Conservation (phyloP, 2,113 vertebrate genomes). For the Smithornis capensis region DNA sequence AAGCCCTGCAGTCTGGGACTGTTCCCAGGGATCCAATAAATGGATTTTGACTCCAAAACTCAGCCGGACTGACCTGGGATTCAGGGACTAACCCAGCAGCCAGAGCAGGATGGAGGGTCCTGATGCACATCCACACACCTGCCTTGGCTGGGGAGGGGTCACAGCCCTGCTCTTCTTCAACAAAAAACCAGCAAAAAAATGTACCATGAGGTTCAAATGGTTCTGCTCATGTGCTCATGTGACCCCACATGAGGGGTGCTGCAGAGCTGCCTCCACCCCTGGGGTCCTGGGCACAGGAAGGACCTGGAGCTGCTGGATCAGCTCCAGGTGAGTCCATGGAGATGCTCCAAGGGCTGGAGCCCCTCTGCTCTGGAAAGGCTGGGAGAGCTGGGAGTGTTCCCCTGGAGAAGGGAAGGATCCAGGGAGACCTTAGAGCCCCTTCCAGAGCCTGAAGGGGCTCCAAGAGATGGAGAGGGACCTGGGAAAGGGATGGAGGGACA, state of each 20-base stretch:
- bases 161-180: background rate
- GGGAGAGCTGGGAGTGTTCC: background rate
- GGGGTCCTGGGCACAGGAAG: background rate
- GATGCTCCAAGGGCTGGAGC: background rate
- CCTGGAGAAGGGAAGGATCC: background rate
- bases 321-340: background rate
- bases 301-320: accelerated
- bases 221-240: background rate
- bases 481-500: background rate
- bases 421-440: background rate
- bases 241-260: too few relatives aligned
- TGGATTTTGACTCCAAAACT: background rate
- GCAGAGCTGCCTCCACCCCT: background rate
- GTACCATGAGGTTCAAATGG: background rate
- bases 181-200: background rate
- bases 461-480: background rate
- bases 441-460: background rate
- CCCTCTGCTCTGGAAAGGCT: background rate
- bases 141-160: background rate
- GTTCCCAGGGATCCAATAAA: background rate
- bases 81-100: background rate
- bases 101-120: background rate
- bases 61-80: background rate
- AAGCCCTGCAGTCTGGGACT: background rate
- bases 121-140: accelerated